Base-by-base conservation (phyloP, 2,888 invertebrate species). In the Acrocyrtus sp. region DNA sequence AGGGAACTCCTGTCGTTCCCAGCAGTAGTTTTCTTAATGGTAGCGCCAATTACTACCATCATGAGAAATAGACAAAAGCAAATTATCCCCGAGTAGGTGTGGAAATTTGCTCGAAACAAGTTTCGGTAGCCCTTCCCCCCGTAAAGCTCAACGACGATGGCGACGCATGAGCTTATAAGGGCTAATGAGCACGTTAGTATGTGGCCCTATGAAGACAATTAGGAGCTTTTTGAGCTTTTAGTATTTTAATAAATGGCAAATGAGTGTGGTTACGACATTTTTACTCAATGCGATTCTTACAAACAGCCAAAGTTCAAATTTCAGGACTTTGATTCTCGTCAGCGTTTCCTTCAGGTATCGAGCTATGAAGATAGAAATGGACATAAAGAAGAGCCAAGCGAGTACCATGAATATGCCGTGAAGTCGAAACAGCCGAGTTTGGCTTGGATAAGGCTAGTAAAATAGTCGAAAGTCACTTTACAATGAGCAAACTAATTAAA, bases 281-380 rank as follows among this genome's bases (percentile, higher is more conserved):
- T 43, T 10, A n/a, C 17, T 43, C 17, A 4, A 10, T n/a, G n/a
- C 15, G 21, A 22, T 21, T 48, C 66, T 19, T 67, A 67, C 67
- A 50, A 67, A 67, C 22, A 58, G 51, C 67, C 67, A 67, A 58
- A 67, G 51, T 1, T 39, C 43, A 19, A 47, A 39, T n/a, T 51
- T 50, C 19, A 67, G 24, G 8, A 51, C 22, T 24, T 34, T 39
- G 12, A 29, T 50, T 4, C 58, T 58, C 8, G 43, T 27, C 15
- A 67, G 19, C 1, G 76, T 76, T 22, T 76, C 76, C 43, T 76
- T 73, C 57, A 51, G 73, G 45, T 76, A 76, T 8, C 76, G 48
- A 2, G 72, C 60, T 0, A 54, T 21, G 22, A 76, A 76, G 2
- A 56, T 51, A 2, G 63, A 56, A 24, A 76, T 17, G 3, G 72